Evolutionary conservation across 1,140 invertebrate species (phyloP).

Genomic region (Drosophila dunni): DNA sequence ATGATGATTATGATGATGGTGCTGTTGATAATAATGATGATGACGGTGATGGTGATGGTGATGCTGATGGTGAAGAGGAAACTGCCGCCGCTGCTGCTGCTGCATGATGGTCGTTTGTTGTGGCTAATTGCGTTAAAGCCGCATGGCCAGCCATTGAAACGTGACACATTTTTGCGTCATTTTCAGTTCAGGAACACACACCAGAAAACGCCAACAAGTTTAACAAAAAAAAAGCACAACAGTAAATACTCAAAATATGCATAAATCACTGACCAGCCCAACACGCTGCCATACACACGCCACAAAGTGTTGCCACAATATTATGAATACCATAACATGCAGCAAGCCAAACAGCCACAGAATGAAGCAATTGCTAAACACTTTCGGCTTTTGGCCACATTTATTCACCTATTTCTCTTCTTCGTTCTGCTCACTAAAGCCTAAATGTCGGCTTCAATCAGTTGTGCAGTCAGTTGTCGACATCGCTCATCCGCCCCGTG

Average conservation of each 20-base stretch:
- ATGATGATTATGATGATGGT: conserved; percentile 18
- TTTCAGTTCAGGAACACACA: conserved; percentile 42
- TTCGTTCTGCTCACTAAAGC: neutral
- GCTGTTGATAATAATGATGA: conserved; percentile 34
- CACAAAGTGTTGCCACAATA: conserved; percentile 53
- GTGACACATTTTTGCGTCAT: conserved; percentile 72
- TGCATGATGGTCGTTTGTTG: conserved; percentile 75
- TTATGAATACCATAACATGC: conserved; percentile 58
- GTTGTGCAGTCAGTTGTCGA: conserved; percentile 51
- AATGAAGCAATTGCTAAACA: conserved; percentile 52
- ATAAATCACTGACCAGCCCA: conserved; percentile 39
- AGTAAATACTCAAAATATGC: conserved; percentile 57
- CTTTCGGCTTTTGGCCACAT: conserved; percentile 35
- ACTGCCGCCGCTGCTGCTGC: conserved; percentile 21
- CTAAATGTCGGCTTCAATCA: conserved; percentile 71
- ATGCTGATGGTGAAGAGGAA: conserved; percentile 12
- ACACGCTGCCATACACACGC: conserved; percentile 24
- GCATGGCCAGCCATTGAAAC: conserved; percentile 69
- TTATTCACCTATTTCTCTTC: conserved; percentile 3
- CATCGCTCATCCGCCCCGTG: conserved; percentile 52
- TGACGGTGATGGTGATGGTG: conserved; percentile 15
- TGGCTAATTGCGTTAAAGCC: conserved; percentile 78
- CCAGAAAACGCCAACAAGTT: neutral
- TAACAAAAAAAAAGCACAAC: neutral
- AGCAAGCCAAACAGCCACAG: conserved; percentile 30